Evolutionary conservation across 2,797 vertebrate species (phyloP), one percentile per base, ranked within the genome.

Genomic region (Taenioides sp.): DNA sequence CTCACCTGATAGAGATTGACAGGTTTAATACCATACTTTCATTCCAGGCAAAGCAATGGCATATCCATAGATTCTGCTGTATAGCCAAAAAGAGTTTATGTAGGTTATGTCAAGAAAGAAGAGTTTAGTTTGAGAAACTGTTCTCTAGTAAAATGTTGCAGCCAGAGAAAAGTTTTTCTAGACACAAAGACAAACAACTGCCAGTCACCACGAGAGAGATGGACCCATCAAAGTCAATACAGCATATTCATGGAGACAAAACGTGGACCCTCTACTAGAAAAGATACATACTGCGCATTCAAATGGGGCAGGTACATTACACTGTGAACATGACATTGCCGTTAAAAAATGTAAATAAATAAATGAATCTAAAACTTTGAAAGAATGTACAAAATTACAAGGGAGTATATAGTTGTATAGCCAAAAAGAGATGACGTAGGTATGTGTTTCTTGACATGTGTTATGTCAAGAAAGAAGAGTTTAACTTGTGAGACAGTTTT

Each of bases 181-280:
- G 74, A 65, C 18, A 27, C 25, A 27, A n/a, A 61, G 73, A 70
- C 28, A 71, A 49, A 61, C 67, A 31, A 27, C 17, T 76, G 61
- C 34, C 6, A 34, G 34, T 34, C 65, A 76, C 69, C 73, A 76
- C 76, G 18, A 22, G 64, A 34, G 49, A 58, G 31, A 23, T 14
- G 10, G 0, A 16, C 25, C 65, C 16, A 67, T 67, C 65, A 69
- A n/a, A 78, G 65, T 57, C 55, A 63, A 62, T 0, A 62, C 22
- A 60, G 22, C 40, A 34, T 34, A 34, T 34, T 6, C 34, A 34
- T 34, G 34, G 7, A 34, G 34, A 18, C 18, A 52, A 20, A 18
- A 7, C 18, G 49, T 5, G 9, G 37, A 40, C 37, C 10, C 49
- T 50, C 17, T 1, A 52, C 17, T 6, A 52, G 20, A 18, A 52